A percentile compares a stretch with the other conserved stretches of the same genome.
phyloP scores from a whole-genome alignment of 2,888 invertebrate species.

The Dilophus febrilis region DNA sequence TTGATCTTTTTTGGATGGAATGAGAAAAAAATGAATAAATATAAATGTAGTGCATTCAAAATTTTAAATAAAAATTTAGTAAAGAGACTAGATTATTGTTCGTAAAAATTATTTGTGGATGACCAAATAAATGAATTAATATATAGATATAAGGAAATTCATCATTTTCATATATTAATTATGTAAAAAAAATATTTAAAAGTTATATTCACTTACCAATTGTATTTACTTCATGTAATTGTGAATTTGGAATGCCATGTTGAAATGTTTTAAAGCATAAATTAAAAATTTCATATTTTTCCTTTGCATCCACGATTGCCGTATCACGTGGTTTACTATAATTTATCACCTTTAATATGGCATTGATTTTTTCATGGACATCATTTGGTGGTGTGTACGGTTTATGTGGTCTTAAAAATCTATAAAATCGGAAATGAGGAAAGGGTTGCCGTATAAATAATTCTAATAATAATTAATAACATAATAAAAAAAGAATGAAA shows the following conservation, averaged over 20 bases:
- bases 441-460: no score
- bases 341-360: conserved; percentile 41
- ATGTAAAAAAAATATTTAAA: no score
- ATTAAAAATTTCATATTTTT: conserved; percentile 51
- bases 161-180: no score
- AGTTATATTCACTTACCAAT: conserved; percentile 49
- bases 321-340: conserved; percentile 24
- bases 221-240: conserved; percentile 54
- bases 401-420: conserved; percentile 58
- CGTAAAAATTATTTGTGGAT: no score
- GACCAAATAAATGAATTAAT: no score
- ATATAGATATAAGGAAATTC: no score
- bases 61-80: neutral
- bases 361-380: conserved; percentile 39
- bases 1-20: conserved; percentile 47
- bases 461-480: no score
- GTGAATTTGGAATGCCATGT: conserved; percentile 66
- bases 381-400: conserved; percentile 56
- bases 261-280: conserved; percentile 54
- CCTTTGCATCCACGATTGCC: conserved; percentile 14
- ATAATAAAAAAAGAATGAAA: no score
- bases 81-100: neutral
- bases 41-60: conserved; percentile 1
- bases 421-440: no score
- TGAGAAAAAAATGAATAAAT: conserved; percentile 10